These are phyloP conservation scores for Chelonus insularis DNA, from an alignment of 1,140 invertebrate genomes.

Conservation along the genomic window DNA sequence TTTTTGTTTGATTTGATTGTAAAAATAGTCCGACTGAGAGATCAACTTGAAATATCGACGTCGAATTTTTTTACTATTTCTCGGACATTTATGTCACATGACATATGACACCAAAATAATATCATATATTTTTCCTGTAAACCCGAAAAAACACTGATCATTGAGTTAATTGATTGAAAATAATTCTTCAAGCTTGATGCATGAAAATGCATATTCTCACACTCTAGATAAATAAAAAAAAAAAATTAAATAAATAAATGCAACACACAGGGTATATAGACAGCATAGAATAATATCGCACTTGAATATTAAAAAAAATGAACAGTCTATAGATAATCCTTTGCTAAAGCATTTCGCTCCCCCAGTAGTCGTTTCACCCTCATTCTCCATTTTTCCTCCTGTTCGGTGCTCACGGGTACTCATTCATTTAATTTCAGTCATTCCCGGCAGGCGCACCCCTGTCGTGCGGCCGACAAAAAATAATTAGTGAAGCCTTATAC, in stretches of 20 bases:
- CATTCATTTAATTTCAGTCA: constrained; percentile 58
- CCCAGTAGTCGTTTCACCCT: constrained; percentile 8
- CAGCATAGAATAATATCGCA: constrained; percentile 40
- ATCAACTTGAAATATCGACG: too few species aligned
- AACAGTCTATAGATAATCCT: constrained; percentile 45
- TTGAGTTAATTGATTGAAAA: too few species aligned
- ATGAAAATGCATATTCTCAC: too few species aligned
- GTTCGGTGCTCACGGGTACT: constrained; percentile 37
- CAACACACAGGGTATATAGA: constrained; percentile 5
- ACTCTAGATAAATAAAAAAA: not conserved
- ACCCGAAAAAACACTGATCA: too few species aligned
- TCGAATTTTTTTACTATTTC: too few species aligned
- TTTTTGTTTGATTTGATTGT: too few species aligned
- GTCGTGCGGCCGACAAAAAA: constrained; percentile 57
- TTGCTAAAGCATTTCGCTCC: constrained; percentile 29
- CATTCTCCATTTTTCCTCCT: constrained; percentile 2
- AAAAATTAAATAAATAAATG: not conserved
- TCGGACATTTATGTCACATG: too few species aligned
- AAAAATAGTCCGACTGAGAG: too few species aligned
- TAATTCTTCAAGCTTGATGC: too few species aligned
- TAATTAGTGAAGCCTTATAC: constrained; percentile 59
- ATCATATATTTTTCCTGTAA: too few species aligned
- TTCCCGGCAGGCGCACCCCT: constrained; percentile 49
- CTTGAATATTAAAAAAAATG: constrained; percentile 38
- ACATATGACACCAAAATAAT: too few species aligned